These are phyloP conservation scores for Drosophila peninsularis DNA, from an alignment of 2,888 invertebrate species.

Conservation along the genomic window DNA sequence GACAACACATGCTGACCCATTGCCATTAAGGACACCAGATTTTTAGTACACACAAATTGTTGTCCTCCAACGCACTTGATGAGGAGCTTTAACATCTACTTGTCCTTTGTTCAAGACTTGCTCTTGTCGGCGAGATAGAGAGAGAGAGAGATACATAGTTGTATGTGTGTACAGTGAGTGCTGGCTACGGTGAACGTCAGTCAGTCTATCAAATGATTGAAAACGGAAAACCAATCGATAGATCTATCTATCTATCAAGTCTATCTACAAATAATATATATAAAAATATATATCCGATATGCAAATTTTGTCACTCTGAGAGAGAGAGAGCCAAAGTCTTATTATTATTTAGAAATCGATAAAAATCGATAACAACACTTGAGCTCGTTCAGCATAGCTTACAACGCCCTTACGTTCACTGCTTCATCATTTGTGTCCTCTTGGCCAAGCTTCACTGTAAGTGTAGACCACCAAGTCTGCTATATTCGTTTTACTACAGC, in stretches of 20 bases:
- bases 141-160: constrained; percentile 8
- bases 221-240: too few relatives aligned
- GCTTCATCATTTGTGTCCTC: background rate
- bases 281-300: too few relatives aligned
- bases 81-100: constrained; percentile 34
- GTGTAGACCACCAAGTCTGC: background rate
- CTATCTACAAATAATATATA: too few relatives aligned
- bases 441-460: constrained; percentile 1
- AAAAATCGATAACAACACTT: background rate
- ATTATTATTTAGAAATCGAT: too few relatives aligned
- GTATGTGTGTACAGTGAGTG: background rate
- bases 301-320: too few relatives aligned
- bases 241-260: too few relatives aligned
- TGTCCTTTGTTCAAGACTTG: constrained; percentile 41
- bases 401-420: background rate
- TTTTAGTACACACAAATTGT: constrained; percentile 4
- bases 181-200: background rate
- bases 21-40: constrained; percentile 40
- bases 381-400: background rate
- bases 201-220: background rate
- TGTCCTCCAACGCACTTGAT: constrained; percentile 5
- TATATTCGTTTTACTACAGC: constrained; percentile 44
- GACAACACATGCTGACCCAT: constrained; percentile 47
- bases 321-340: too few relatives aligned
- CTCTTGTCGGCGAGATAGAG: constrained; percentile 8